These are phyloP conservation scores for Ursus arctos DNA, from an alignment of 2,113 vertebrate genomes.

Conservation along the genomic window DNA sequence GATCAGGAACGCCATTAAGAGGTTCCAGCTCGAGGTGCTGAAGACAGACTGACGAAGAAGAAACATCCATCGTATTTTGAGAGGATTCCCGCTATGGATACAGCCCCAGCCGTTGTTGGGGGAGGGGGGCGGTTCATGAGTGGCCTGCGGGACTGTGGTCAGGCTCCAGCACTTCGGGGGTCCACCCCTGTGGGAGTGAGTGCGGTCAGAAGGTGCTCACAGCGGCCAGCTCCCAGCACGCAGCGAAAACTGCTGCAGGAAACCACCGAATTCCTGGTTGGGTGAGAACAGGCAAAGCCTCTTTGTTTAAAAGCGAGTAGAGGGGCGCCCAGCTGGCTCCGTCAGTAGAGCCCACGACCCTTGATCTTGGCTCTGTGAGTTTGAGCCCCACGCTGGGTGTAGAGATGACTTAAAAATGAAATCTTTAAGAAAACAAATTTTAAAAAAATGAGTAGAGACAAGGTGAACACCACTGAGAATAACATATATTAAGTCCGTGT, in stretches of 20 bases:
- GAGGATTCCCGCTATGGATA: not conserved
- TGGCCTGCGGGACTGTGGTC: not conserved
- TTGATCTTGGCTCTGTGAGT: not conserved
- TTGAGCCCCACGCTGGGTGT: not conserved
- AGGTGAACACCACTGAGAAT: not conserved
- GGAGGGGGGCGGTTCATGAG: not conserved
- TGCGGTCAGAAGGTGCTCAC: not conserved
- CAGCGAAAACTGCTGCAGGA: not conserved
- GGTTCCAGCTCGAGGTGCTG: not conserved
- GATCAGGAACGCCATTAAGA: fast-evolving
- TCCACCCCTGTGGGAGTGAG: not conserved
- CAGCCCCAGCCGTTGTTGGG: not conserved
- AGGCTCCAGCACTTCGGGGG: too few species aligned
- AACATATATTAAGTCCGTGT: not conserved
- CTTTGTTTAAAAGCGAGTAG: not conserved
- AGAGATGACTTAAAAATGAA: not conserved
- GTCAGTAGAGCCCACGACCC: not conserved
- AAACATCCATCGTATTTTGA: not conserved
- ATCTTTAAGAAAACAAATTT: not conserved
- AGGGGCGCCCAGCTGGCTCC: not conserved
- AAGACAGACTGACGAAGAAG: not conserved
- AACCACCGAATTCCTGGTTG: not conserved
- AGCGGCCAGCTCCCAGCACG: fast-evolving
- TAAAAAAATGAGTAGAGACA: not conserved
- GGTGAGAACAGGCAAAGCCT: not conserved